Percentiles rank a stretch among this genome's conserved stretches.
phyloP scores from a whole-genome alignment of 2,797 vertebrate genomes.

The Lagodon rhomboides region DNA sequence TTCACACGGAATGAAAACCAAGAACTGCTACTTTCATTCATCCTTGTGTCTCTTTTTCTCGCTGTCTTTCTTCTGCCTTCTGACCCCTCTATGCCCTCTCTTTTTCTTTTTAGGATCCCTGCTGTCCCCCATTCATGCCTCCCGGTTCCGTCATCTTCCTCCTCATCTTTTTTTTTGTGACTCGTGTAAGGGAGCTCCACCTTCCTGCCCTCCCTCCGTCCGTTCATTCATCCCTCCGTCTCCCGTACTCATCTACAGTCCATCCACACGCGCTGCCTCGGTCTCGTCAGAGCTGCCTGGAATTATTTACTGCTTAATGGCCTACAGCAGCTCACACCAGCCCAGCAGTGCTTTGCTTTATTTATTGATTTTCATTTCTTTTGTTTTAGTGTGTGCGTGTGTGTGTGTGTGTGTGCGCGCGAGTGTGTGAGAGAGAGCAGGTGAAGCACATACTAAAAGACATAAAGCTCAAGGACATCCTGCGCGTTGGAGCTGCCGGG shows the following conservation, averaged over 20 bases:
- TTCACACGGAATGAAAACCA: constrained; percentile 8
- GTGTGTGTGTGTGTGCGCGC: constrained; percentile 28
- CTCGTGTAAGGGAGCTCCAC: constrained; percentile 15
- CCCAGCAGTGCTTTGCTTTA: constrained; percentile 72
- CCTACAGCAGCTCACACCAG: constrained; percentile 72
- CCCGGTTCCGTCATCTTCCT: constrained; percentile 8
- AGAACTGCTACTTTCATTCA: constrained; percentile 30
- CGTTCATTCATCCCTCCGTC: constrained; percentile 47
- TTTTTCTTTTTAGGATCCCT: constrained; percentile 1
- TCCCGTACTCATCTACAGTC: constrained; percentile 69
- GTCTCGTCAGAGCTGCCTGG: constrained; percentile 69
- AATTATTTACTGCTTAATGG: constrained; percentile 84
- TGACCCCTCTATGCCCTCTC: neutral
- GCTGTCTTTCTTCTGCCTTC: constrained; percentile 1
- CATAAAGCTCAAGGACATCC: constrained; percentile 68
- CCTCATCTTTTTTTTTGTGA: neutral
- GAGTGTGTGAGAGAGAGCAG: constrained; percentile 13
- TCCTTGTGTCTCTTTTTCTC: neutral
- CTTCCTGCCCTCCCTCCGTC: neutral
- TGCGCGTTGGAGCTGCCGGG: constrained; percentile 46
- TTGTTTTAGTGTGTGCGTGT: constrained; percentile 58
- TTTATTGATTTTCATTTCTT: constrained; percentile 78
- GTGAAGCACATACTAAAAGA: constrained; percentile 50
- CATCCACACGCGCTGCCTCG: constrained; percentile 46
- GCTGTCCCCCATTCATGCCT: constrained; percentile 32